These are phyloP conservation scores for Sphenodon punctatus DNA, from an alignment of 2,797 vertebrate genomes.

Conservation along the genomic window DNA sequence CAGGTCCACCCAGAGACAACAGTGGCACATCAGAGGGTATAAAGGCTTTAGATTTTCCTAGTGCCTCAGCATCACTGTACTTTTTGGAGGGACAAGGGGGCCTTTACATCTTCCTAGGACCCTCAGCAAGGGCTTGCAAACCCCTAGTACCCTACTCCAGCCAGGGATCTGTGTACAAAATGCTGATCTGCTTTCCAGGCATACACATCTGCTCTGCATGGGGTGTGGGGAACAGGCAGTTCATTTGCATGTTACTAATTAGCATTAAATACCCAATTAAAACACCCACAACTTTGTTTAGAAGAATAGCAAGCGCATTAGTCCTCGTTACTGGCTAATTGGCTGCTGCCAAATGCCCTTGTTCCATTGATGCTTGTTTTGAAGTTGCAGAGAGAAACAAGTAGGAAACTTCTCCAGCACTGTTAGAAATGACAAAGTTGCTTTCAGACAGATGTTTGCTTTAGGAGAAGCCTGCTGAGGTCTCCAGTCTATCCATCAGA, in stretches of 20 bases:
- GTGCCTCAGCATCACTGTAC: too few species aligned
- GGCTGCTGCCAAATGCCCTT: slow-evolving; percentile 51
- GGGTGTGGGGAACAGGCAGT: slow-evolving; percentile 24
- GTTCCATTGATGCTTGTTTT: slow-evolving; percentile 44
- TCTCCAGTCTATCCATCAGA: not conserved
- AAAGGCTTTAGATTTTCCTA: not conserved
- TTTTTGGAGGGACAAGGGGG: too few species aligned
- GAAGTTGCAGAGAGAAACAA: slow-evolving; percentile 24
- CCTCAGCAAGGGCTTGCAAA: fast-evolving
- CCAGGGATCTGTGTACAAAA: not conserved
- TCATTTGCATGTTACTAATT: slow-evolving; percentile 61
- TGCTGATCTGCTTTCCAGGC: slow-evolving; percentile 18
- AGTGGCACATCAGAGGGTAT: slow-evolving; percentile 91
- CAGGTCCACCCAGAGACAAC: slow-evolving; percentile 90
- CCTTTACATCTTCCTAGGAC: too few species aligned
- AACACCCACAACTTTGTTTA: slow-evolving; percentile 53
- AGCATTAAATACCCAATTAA: slow-evolving; percentile 61
- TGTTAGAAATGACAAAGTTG: not conserved
- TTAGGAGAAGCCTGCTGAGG: not conserved
- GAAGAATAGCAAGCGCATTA: slow-evolving; percentile 43
- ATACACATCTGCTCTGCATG: fast-evolving
- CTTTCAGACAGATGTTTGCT: slow-evolving; percentile 14
- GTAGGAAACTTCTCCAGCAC: not conserved
- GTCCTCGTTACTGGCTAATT: slow-evolving; percentile 62
- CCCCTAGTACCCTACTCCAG: not conserved